phyloP scores from a whole-genome alignment of 1,140 invertebrate species.

The Saccostrea glomerata region DNA sequence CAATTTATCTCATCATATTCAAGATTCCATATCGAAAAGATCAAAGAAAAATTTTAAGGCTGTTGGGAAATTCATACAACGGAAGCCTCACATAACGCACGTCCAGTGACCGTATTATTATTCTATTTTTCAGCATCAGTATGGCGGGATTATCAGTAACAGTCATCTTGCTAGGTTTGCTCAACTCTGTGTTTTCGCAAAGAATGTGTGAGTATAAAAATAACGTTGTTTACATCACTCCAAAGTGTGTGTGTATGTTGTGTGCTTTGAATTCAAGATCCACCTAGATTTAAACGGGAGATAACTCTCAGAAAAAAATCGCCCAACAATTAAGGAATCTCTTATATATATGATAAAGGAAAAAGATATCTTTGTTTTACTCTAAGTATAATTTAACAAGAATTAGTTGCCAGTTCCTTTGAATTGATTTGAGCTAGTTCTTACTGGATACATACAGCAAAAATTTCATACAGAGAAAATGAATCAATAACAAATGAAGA shows the following conservation, averaged over 20 bases:
- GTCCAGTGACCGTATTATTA: neutral
- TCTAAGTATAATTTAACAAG: no score
- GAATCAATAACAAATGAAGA: no score
- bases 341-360: neutral
- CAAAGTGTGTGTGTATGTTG: neutral
- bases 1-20: neutral
- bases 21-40: no score
- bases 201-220: slow-evolving; percentile 20
- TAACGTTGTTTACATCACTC: neutral
- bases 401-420: no score
- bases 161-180: neutral
- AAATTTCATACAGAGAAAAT: no score
- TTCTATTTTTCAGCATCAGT: neutral
- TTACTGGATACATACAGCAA: no score
- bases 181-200: neutral
- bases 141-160: neutral
- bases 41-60: no score
- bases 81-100: no score
- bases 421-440: no score
- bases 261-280: neutral
- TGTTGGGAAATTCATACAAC: no score
- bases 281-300: neutral
- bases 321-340: neutral
- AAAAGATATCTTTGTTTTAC: no score
- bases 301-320: neutral